phyloP scores from a whole-genome alignment of 2,113 vertebrate genomes.

The Ptyas mucosa region DNA sequence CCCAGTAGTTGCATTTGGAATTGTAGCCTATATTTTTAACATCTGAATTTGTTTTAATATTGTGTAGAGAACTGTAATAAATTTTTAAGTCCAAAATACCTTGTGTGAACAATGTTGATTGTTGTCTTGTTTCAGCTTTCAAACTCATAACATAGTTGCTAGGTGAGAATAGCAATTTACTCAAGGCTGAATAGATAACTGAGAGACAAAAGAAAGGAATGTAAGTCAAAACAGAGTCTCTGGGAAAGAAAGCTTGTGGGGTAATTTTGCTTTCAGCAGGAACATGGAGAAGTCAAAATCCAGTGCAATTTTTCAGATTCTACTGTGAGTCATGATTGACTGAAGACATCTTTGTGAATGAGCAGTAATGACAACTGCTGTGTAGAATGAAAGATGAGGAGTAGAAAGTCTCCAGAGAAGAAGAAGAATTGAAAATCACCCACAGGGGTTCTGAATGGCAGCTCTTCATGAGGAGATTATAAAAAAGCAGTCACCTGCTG shows the following conservation, averaged over 20 bases:
- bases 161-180: background rate
- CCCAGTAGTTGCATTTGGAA: background rate
- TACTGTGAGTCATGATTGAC: background rate
- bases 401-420: background rate
- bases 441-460: background rate
- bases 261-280: background rate
- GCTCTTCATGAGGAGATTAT: background rate
- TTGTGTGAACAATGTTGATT: background rate
- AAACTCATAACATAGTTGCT: background rate
- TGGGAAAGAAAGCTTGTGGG: background rate
- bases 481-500: background rate
- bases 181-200: background rate
- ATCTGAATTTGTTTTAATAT: background rate
- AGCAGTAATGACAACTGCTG: background rate
- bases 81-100: slow-evolving; percentile 15
- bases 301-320: background rate
- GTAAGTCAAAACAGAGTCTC: background rate
- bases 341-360: background rate
- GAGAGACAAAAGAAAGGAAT: background rate
- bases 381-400: background rate
- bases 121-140: background rate
- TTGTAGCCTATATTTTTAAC: background rate
- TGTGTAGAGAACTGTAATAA: slow-evolving; percentile 12
- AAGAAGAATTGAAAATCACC: background rate
- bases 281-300: background rate